phyloP scores from a whole-genome alignment of 2,797 vertebrate species.

The Garrulus glandarius region DNA sequence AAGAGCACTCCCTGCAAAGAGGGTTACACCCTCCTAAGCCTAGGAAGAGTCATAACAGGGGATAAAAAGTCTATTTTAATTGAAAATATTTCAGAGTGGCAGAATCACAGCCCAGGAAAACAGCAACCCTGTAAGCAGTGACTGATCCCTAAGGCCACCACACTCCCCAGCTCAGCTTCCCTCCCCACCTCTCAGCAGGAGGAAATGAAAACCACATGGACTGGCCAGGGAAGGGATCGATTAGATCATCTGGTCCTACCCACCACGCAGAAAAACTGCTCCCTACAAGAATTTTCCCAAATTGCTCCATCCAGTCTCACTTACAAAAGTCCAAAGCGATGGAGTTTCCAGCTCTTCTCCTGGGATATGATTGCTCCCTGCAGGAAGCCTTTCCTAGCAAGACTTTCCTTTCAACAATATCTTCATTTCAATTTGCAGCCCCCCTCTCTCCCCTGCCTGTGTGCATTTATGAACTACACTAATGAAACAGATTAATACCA shows the following conservation, averaged over 20 bases:
- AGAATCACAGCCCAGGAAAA: neutral
- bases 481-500: slow-evolving; percentile 35
- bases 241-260: neutral
- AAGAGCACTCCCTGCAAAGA: neutral
- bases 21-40: neutral
- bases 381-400: neutral
- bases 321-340: neutral
- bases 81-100: neutral
- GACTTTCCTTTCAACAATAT: neutral
- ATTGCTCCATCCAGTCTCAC: neutral
- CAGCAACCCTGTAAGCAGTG: neutral
- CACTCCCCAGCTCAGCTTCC: neutral
- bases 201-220: slow-evolving; percentile 26
- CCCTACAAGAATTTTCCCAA: neutral
- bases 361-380: neutral
- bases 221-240: neutral
- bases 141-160: neutral
- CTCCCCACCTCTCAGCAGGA: neutral
- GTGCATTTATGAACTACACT: neutral
- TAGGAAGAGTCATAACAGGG: neutral
- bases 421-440: neutral
- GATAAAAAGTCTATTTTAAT: neutral
- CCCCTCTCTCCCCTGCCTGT: neutral
- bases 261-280: neutral
- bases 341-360: slow-evolving; percentile 7